phyloP scores from a whole-genome alignment of 2,113 vertebrate species.

The Thymallus thymallus region DNA sequence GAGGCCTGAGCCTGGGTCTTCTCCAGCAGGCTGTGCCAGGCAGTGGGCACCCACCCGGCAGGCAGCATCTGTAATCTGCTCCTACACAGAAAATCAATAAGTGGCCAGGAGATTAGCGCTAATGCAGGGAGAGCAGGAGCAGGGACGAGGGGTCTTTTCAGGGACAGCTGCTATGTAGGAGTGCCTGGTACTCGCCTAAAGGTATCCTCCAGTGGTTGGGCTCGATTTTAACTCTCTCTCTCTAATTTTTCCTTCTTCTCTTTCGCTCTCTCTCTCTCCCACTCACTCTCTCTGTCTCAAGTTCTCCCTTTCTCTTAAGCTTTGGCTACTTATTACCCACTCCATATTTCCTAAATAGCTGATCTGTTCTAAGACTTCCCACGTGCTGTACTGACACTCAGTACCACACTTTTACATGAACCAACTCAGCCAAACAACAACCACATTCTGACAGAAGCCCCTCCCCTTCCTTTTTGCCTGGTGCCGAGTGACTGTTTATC shows the following conservation, averaged over 20 bases:
- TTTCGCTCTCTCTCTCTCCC: neutral
- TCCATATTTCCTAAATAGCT: neutral
- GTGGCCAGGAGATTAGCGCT: conserved; percentile 60
- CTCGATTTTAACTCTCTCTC: neutral
- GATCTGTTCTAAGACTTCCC: too few relatives aligned
- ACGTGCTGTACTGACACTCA: neutral
- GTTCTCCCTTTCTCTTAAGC: neutral
- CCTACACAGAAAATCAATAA: conserved; percentile 89
- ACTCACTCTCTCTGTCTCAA: neutral
- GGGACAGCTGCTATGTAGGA: neutral
- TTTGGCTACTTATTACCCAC: neutral
- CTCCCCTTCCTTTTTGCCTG: neutral
- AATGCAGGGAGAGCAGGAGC: conserved; percentile 3
- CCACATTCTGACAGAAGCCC: neutral
- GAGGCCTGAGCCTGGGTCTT: conserved; percentile 62
- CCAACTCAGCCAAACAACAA: neutral
- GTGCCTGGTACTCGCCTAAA: conserved; percentile 14
- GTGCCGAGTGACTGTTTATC: conserved; percentile 46
- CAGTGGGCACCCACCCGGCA: conserved; percentile 62
- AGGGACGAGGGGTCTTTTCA: neutral
- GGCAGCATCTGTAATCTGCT: conserved; percentile 76
- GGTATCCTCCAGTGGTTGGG: conserved; percentile 5
- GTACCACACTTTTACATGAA: neutral
- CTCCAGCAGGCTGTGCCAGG: conserved; percentile 61
- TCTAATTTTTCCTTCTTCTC: neutral